Percentiles rank a stretch among this genome's conserved stretches.
phyloP scores from a whole-genome alignment of 2,888 invertebrate species.

The Formica aserva region DNA sequence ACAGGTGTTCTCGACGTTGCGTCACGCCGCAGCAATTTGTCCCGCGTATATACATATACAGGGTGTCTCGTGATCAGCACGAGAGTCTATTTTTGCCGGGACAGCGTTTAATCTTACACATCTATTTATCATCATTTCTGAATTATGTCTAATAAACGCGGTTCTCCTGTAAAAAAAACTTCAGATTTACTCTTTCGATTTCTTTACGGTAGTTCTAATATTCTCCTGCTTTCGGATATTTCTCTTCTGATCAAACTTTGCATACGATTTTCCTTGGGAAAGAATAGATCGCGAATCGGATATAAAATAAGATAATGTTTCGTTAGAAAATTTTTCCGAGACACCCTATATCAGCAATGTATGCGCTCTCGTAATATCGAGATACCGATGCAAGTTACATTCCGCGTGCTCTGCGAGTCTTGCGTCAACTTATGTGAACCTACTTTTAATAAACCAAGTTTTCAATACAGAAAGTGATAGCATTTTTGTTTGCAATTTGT shows the following conservation, averaged over 20 bases:
- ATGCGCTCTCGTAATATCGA: slow-evolving; percentile 59
- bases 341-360: slow-evolving; percentile 24
- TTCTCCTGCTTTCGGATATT: not conserved
- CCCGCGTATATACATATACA: slow-evolving; percentile 52
- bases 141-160: not conserved
- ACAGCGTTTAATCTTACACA: slow-evolving; percentile 3
- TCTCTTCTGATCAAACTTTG: not conserved
- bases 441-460: not conserved
- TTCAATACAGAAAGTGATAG: not conserved
- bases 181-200: not conserved
- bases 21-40: slow-evolving; percentile 77
- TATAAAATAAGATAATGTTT: not conserved
- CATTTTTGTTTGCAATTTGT: not conserved
- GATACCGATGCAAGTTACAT: slow-evolving; percentile 59
- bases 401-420: slow-evolving; percentile 35
- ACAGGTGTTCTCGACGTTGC: slow-evolving; percentile 79
- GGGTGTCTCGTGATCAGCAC: slow-evolving; percentile 15
- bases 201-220: not conserved
- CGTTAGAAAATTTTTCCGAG: not conserved
- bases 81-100: not conserved
- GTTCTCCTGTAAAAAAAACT: not conserved
- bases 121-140: not conserved
- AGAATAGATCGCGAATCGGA: not conserved
- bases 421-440: not conserved
- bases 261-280: not conserved